Evolutionary conservation across 2,797 vertebrate species (phyloP), one percentile per base, ranked within the genome.

Genomic region (Vireo griseus): DNA sequence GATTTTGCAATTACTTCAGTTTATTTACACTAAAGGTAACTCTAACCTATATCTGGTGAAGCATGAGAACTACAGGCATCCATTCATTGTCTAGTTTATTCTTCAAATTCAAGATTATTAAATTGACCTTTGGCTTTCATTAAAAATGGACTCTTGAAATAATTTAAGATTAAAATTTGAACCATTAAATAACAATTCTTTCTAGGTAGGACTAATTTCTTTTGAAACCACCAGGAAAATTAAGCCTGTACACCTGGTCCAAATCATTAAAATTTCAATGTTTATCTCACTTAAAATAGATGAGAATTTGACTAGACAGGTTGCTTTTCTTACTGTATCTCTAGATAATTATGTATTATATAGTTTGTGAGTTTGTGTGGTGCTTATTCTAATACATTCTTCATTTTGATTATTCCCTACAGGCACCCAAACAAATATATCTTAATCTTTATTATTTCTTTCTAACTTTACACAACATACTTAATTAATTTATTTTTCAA

Each of bases 81-180:
- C 29, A 59, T 93, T 94, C 72, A 87, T 65, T 87, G 22, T 78
- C 51, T 94, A 9, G 11, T 92, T 95, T 95, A 86, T 86, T 94
- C 69, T 78, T 95, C 47, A 78, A 89, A 92, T 92, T 94, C 55
- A 94, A 94, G 54, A 95, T 96, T 94, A 93, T 58, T 94, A 83
- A 95, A 83, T 67, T 92, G 86, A 95, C 67, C 83, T 84, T 88
- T 94, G 88, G 19, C 61, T 72, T 95, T 96, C 67, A 92, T 94
- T 97, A 95, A 95, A 96, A 92, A 81, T 71, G 18, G 16, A 59
- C 44, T 94, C 35, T 78, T 94, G 83, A 96, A 97, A 94, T 94
- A 96, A 96, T 29, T 86, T 92, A 78, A 74, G 42, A 94, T 94
- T 91, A 91, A 96, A 96, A 96, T 93, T 89, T 62, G 88, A 84